Percentiles rank a stretch among this genome's conserved stretches.
phyloP scores from a whole-genome alignment of 2,888 invertebrate species.

The Dilophus febrilis region DNA sequence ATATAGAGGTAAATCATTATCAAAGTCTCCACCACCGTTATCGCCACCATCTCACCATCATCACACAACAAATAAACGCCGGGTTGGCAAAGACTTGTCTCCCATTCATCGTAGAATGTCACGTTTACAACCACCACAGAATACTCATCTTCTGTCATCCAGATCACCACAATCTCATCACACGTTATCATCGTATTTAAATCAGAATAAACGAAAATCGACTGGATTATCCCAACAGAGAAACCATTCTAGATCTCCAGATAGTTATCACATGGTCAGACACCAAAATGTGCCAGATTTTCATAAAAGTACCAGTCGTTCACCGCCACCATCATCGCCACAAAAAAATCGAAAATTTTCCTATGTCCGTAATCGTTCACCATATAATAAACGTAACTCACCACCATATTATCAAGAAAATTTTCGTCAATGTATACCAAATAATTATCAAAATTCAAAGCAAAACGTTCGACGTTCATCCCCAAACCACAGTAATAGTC shows the following conservation, averaged over 20 bases:
- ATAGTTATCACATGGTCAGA: neutral
- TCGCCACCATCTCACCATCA: neutral
- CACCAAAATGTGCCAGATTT: neutral
- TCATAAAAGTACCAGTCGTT: neutral
- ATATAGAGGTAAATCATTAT: neutral
- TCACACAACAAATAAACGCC: neutral
- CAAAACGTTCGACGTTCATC: neutral
- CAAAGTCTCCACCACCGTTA: neutral
- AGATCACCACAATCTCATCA: neutral
- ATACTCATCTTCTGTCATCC: neutral
- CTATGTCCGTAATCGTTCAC: too few relatives aligned
- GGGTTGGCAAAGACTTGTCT: neutral
- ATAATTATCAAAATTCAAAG: too few relatives aligned
- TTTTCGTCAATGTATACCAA: too few relatives aligned
- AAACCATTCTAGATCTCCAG: neutral
- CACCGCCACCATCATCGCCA: slow-evolving; percentile 1
- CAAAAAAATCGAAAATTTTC: neutral
- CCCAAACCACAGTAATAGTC: too few relatives aligned
- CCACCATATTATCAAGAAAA: neutral
- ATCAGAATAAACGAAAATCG: neutral
- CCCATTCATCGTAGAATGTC: slow-evolving; percentile 2
- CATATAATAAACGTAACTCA: neutral
- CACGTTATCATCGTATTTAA: neutral
- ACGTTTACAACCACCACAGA: slow-evolving; percentile 3
- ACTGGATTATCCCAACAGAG: neutral